Percentiles rank a stretch among this genome's conserved stretches.
These are phyloP conservation scores for Myotis daubentonii DNA, from an alignment of 2,797 vertebrate genomes.

Conservation along the genomic window DNA sequence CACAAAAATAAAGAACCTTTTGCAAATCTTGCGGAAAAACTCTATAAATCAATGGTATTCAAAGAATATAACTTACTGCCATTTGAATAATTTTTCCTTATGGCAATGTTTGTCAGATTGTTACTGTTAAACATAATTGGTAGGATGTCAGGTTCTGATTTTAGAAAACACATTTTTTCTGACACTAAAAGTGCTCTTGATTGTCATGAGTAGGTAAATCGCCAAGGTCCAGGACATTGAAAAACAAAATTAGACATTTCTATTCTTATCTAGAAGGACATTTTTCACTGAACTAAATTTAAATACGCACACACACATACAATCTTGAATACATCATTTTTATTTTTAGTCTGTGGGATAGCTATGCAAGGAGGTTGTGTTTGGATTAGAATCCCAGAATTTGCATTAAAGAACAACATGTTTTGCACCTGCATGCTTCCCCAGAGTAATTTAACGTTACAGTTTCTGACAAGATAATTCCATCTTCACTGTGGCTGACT, in stretches of 20 bases:
- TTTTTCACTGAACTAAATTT: conserved; percentile 16
- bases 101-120: conserved; percentile 57
- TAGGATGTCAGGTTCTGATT: conserved; percentile 42
- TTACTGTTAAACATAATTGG: conserved; percentile 50
- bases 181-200: conserved; percentile 31
- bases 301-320: not conserved
- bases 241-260: not conserved
- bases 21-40: not conserved
- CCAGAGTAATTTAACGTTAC: conserved; percentile 61
- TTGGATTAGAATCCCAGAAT: conserved; percentile 46
- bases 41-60: not conserved
- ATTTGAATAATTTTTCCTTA: not conserved
- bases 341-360: conserved; percentile 66
- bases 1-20: not conserved
- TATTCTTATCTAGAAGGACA: conserved; percentile 18
- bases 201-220: conserved; percentile 29
- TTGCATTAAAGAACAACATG: conserved; percentile 71
- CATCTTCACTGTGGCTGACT: conserved; percentile 53
- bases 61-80: conserved; percentile 25
- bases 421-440: conserved; percentile 63
- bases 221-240: not conserved
- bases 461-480: conserved; percentile 72
- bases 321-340: not conserved
- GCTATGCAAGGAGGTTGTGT: not conserved
- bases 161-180: conserved; percentile 52